These are phyloP conservation scores for Agrotis puta DNA, from an alignment of 2,888 invertebrate genomes.

Conservation along the genomic window DNA sequence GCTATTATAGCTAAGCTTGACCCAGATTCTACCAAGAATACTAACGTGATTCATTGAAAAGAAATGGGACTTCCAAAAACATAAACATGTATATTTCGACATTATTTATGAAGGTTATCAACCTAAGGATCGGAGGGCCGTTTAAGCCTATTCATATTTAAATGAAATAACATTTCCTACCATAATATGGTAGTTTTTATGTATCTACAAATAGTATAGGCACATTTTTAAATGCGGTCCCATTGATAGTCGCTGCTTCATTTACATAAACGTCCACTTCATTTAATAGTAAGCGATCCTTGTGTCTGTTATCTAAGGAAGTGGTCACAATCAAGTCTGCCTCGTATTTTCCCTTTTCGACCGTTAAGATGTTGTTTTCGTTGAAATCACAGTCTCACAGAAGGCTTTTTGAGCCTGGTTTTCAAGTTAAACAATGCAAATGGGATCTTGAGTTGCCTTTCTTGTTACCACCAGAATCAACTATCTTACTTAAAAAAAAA, in stretches of 20 bases:
- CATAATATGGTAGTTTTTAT: constrained; percentile 55
- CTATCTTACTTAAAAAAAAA: constrained; percentile 1
- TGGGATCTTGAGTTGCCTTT: constrained; percentile 19
- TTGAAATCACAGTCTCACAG: constrained; percentile 31
- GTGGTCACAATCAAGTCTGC: constrained; percentile 55
- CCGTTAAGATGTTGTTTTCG: constrained; percentile 36
- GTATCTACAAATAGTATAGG: constrained; percentile 55
- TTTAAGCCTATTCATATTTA: constrained; percentile 56
- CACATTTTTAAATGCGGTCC: constrained; percentile 55
- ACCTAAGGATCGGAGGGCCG: constrained; percentile 40
- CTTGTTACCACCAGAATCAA: constrained; percentile 1
- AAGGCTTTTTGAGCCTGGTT: constrained; percentile 46
- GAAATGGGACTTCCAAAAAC: constrained; percentile 29
- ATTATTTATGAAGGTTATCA: constrained; percentile 43
- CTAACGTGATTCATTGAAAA: constrained; percentile 34
- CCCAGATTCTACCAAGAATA: constrained; percentile 48
- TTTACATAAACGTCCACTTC: constrained; percentile 74
- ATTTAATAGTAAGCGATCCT: constrained; percentile 66
- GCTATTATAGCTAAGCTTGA: constrained; percentile 52
- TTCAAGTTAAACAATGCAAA: constrained; percentile 51
- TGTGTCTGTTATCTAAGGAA: constrained; percentile 62
- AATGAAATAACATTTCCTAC: constrained; percentile 57
- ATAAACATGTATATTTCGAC: constrained; percentile 15
- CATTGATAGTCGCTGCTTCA: constrained; percentile 64
- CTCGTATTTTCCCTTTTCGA: constrained; percentile 48